Evolutionary conservation across 2,888 invertebrate genomes (phyloP).

Genomic region (Euphydryas editha): DNA sequence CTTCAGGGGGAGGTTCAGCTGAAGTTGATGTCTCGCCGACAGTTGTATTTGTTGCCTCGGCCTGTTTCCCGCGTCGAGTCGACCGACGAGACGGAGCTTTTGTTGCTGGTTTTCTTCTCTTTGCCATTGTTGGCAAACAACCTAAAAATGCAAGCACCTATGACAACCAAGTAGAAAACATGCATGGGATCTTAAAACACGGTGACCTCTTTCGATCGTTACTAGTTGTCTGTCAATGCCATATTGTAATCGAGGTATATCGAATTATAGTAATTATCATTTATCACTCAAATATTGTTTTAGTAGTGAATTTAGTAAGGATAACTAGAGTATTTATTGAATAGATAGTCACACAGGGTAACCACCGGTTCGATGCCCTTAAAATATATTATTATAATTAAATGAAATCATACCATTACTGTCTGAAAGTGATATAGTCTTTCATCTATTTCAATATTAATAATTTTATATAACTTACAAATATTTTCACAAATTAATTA

Average conservation of each 20-base stretch:
- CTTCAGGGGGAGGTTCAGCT: constrained; percentile 45
- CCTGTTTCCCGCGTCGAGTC: constrained; percentile 69
- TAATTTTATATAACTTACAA: constrained; percentile 45
- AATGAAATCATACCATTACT: constrained; percentile 63
- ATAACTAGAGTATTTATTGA: constrained; percentile 15
- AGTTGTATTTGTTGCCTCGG: constrained; percentile 48
- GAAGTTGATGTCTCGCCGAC: constrained; percentile 60
- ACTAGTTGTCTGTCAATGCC: constrained; percentile 65
- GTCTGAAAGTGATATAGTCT: constrained; percentile 47
- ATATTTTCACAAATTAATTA: constrained; percentile 52
- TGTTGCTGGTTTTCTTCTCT: constrained; percentile 70
- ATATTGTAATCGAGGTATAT: constrained; percentile 54
- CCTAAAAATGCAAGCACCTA: constrained; percentile 52
- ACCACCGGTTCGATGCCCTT: constrained; percentile 63
- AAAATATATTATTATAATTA: constrained; percentile 27
- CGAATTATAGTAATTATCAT: constrained; percentile 10
- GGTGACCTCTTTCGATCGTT: constrained; percentile 71
- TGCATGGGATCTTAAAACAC: constrained; percentile 42
- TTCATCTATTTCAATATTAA: constrained; percentile 46
- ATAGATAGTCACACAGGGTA: constrained; percentile 47
- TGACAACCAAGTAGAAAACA: constrained; percentile 42
- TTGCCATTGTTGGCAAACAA: constrained; percentile 71
- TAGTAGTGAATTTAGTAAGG: constrained; percentile 4
- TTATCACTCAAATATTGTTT: constrained; percentile 1
- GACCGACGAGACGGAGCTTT: constrained; percentile 65